Evolutionary conservation across 2,797 vertebrate genomes (phyloP), one percentile per base, ranked within the genome.

Genomic region (Eulemur coronatus): DNA sequence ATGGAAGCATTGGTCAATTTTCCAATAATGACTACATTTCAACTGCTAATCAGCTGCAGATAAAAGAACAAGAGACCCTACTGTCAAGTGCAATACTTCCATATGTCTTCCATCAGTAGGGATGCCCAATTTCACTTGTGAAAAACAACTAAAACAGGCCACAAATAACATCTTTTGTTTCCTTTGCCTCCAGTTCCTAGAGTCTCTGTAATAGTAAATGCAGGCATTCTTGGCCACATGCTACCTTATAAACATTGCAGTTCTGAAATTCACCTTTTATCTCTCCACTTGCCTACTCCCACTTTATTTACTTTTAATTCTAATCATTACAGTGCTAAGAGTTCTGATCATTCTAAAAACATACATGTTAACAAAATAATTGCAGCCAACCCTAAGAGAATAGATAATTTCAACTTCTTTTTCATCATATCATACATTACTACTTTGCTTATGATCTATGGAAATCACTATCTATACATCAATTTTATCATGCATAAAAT

Each of bases 271-370:
- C 41, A 75, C 28, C 18, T 52, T 48, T 33, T 41, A 24, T 73
- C 43, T 94, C n/a, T 92, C 61, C 11, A 88, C 28, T 78, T 79
- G 38, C 7, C 41, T 67, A 65, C 14, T 69, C 28, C 18, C 30
- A 63, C 13, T 88, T 69, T 50, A 81, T 69, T 75, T 67, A 69
- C 14, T 91, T 76, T 70, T 52, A 70, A n/a, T 84, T 79, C 72
- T 88, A 79, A 35, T 5, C 65, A 24, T 33, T 84, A 26, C 2
- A 78, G 12, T 75, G 38, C 10, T 65, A 82, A 76, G 26, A 89
- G 52, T 89, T 96, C 13, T 84, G 70, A 88, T 67, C 78, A 63
- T 85, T 67, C 8, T 79, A 96, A 4, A 63, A 95, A 70, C 9
- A 94, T 11, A 2, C 57, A 43, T 41, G 41, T 43, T 48, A 67